These are phyloP conservation scores for Oithona nana DNA, from an alignment of 2,888 invertebrate species.

Conservation along the genomic window DNA sequence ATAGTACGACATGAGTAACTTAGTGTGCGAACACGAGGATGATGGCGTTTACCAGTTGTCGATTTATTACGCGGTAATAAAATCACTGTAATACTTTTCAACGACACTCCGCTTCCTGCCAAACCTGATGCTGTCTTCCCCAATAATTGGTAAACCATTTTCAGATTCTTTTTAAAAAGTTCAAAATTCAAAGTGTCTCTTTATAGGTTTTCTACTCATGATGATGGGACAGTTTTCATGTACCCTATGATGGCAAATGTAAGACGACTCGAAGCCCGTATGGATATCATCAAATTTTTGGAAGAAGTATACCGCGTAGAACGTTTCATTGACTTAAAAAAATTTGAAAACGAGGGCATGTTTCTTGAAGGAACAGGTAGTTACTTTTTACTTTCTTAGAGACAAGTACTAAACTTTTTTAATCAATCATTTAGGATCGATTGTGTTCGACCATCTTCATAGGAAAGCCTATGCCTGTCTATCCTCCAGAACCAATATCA, in stretches of 20 bases:
- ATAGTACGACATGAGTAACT: too few relatives aligned
- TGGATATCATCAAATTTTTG: background rate
- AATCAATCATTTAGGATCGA: too few relatives aligned
- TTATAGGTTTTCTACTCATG: slow-evolving; percentile 4
- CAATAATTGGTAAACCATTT: slow-evolving; percentile 13
- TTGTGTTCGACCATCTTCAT: slow-evolving; percentile 1
- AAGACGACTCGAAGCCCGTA: background rate
- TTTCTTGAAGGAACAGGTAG: slow-evolving; percentile 13
- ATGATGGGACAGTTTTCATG: background rate
- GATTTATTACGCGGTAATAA: background rate
- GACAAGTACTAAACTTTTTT: too few relatives aligned
- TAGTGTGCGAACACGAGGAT: too few relatives aligned
- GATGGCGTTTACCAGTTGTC: too few relatives aligned
- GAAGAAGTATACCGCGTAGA: background rate
- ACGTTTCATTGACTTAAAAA: background rate
- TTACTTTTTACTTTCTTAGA: too few relatives aligned
- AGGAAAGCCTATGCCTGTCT: slow-evolving; percentile 7
- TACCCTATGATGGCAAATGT: slow-evolving; percentile 5
- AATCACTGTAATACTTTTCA: background rate
- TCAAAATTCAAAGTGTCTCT: too few relatives aligned
- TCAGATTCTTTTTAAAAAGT: too few relatives aligned
- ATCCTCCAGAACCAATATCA: background rate
- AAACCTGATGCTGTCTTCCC: slow-evolving; percentile 9
- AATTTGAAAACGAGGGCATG: background rate
- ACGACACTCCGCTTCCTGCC: background rate